A percentile compares a stretch with the other conserved stretches of the same genome.
phyloP scores from a whole-genome alignment of 1,140 invertebrate species.

The Orussus abietinus region DNA sequence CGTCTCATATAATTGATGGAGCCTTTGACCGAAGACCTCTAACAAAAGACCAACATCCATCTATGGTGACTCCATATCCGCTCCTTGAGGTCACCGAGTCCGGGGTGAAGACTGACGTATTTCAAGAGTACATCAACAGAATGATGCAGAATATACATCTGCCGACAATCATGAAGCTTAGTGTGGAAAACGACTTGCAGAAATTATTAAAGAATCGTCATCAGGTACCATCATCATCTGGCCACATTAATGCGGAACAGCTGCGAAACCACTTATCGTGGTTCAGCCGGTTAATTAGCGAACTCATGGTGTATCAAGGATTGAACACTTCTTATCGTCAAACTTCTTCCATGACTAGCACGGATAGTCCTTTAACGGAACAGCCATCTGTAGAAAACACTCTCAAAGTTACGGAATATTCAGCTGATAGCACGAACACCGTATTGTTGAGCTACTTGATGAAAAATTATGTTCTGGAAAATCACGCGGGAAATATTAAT shows the following conservation, averaged over 20 bases:
- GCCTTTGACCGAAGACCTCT: slow-evolving; percentile 5
- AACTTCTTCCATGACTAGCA: neutral
- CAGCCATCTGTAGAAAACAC: neutral
- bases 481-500: too few species aligned
- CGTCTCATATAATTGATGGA: slow-evolving; percentile 20
- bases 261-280: slow-evolving; percentile 5
- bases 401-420: neutral
- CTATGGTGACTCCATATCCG: slow-evolving; percentile 13
- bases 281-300: slow-evolving; percentile 11
- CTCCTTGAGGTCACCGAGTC: slow-evolving; percentile 12
- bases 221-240: slow-evolving; percentile 2
- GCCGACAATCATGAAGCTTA: slow-evolving; percentile 3
- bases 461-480: slow-evolving; percentile 18
- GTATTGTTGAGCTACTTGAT: slow-evolving; percentile 18
- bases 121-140: slow-evolving; percentile 1
- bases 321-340: slow-evolving; percentile 6
- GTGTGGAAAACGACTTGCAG: slow-evolving; percentile 12
- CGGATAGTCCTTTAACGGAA: neutral
- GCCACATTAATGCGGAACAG: neutral
- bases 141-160: slow-evolving; percentile 8
- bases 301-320: slow-evolving; percentile 17
- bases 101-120: neutral
- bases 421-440: neutral
- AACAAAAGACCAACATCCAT: too few species aligned
- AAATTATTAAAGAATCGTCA: slow-evolving; percentile 9